A percentile compares a stretch with the other conserved stretches of the same genome.
Evolutionary conservation across 2,797 vertebrate genomes (phyloP).

Genomic region (Betta splendens): DNA sequence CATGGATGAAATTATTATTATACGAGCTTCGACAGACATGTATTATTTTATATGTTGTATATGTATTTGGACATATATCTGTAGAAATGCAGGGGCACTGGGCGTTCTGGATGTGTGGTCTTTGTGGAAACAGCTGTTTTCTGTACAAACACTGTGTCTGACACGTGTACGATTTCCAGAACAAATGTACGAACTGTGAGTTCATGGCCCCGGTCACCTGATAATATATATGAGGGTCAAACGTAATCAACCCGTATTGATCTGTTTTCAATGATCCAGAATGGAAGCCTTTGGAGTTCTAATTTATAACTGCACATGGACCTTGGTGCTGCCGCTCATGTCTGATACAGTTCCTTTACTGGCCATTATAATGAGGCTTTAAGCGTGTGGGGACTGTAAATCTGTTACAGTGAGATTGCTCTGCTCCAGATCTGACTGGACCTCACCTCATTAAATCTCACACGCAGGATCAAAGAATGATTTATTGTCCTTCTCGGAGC

Average conservation of each 20-base stretch:
- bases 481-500: conserved; percentile 44
- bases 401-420: conserved; percentile 62
- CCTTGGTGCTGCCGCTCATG: conserved; percentile 41
- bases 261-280: conserved; percentile 51
- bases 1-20: no score
- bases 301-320: conserved; percentile 51
- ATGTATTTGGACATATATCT: no score
- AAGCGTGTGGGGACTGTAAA: conserved; percentile 67
- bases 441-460: conserved; percentile 65
- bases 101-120: neutral
- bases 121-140: conserved; percentile 6
- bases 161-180: conserved; percentile 3
- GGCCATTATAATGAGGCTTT: conserved; percentile 68
- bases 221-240: conserved; percentile 36
- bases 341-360: conserved; percentile 56
- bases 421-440: conserved; percentile 48
- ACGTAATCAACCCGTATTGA: conserved; percentile 61
- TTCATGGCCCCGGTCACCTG: neutral
- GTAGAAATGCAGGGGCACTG: no score
- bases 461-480: conserved; percentile 36
- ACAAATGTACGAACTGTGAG: conserved; percentile 12
- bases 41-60: no score
- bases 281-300: conserved; percentile 47
- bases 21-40: no score
- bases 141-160: neutral